Evolutionary conservation across 2,888 invertebrate genomes (phyloP), one percentile per base, ranked within the genome.

Genomic region (Ochropacha duplaris): DNA sequence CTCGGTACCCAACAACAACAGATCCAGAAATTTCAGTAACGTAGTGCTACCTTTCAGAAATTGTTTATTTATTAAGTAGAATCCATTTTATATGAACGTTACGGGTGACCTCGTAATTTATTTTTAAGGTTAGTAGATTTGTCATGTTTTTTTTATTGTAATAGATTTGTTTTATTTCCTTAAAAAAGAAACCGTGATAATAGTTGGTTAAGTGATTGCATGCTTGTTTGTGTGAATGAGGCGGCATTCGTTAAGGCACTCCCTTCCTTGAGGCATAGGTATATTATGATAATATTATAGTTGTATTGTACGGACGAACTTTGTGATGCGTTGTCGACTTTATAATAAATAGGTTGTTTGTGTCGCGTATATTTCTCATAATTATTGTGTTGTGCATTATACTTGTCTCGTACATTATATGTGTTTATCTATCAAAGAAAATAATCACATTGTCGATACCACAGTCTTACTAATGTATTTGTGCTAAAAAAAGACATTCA

Each of bases 141-240:
- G 86, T 87, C 78, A 81, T 84, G 84, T 86, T 85, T 87, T 81
- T 82, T 81, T 82, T 74, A 69, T 81, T 84, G 79, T 88, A 81
- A 82, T 88, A 82, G 84, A n/a, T 85, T 82, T 81, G 75, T 84
- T 86, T 81, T 81, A 86, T 88, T 86, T 86, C 84, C 82, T 84
- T 83, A 88, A 80, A 72, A 85, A 86, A 78, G 71, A 85, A 91
- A 90, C 91, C 88, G 93, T 93, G 93, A 93, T 93, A 93, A 88
- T 93, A 93, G 93, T 86, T 90, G 79, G 82, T 83, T 91, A 92
- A 89, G 90, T 87, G 81, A 76, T 79, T 77, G 86, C 80, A 72
- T 84, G 88, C 75, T 66, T 81, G 86, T 81, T 44, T 80, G 87
- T 74, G 84, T 84, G 87, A 76, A 80, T 76, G 86, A 75, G 78